Evolutionary conservation across 2,797 vertebrate genomes (phyloP).

Genomic region (Ataeniobius toweri): DNA sequence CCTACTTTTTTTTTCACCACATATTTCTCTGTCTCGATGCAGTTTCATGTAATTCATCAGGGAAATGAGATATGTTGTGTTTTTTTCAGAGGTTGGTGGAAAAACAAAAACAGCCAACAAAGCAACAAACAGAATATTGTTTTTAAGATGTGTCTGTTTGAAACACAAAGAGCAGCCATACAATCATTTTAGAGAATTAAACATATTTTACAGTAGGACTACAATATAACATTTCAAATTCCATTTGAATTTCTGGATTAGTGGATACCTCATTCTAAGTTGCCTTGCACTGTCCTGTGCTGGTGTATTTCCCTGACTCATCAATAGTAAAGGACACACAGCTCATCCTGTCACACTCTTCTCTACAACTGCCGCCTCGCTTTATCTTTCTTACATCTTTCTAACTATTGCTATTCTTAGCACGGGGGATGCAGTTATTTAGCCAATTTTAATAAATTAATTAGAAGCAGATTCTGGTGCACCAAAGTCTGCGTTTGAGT

Average conservation of each 20-base stretch:
- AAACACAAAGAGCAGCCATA: not conserved
- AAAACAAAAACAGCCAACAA: constrained; percentile 1
- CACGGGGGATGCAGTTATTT: constrained; percentile 13
- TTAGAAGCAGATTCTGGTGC: no score
- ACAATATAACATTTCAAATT: not conserved
- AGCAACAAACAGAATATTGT: not conserved
- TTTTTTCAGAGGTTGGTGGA: constrained; percentile 19
- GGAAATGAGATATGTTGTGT: constrained; percentile 39
- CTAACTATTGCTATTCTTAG: constrained; percentile 62
- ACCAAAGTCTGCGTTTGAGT: no score
- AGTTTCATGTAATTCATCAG: constrained; percentile 69
- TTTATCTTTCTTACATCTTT: constrained; percentile 42
- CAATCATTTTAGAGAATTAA: not conserved
- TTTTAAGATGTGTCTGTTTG: not conserved
- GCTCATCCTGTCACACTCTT: constrained; percentile 46
- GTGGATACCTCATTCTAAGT: constrained; percentile 12
- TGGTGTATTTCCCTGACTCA: constrained; percentile 60
- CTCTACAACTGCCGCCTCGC: constrained; percentile 38
- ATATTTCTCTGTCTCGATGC: constrained; percentile 57
- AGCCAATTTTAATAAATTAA: no score
- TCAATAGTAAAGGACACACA: constrained; percentile 57
- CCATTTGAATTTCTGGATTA: not conserved
- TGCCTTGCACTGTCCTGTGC: constrained; percentile 23
- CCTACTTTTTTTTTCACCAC: constrained; percentile 4
- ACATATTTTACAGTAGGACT: not conserved